phyloP scores from a whole-genome alignment of 2,113 vertebrate genomes.

The Calidris pugnax region DNA sequence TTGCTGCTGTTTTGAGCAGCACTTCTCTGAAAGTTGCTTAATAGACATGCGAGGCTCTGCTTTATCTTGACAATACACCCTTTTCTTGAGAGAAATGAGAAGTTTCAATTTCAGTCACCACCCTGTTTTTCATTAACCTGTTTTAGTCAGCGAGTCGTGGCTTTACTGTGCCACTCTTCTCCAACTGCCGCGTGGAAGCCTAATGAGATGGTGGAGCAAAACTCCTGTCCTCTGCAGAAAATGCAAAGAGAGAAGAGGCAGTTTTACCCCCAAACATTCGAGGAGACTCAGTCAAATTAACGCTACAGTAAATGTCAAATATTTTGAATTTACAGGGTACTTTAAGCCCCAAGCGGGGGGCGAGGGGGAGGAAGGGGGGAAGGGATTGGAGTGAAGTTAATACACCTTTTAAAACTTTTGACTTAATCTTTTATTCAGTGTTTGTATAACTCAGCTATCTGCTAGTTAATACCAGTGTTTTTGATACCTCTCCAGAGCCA shows the following conservation, averaged over 20 bases:
- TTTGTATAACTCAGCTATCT: conserved; percentile 64
- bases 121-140: conserved; percentile 62
- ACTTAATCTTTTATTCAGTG: conserved; percentile 42
- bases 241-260: background rate
- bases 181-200: background rate
- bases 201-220: background rate
- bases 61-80: conserved; percentile 7
- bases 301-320: background rate
- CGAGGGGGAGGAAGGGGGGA: too few relatives aligned
- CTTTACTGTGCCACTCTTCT: conserved; percentile 13
- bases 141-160: conserved; percentile 46
- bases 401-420: conserved; percentile 44
- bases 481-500: conserved; percentile 63
- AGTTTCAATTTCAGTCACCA: conserved; percentile 61
- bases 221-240: conserved; percentile 20
- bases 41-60: background rate
- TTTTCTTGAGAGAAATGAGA: conserved; percentile 58
- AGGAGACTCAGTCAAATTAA: background rate
- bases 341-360: background rate
- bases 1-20: background rate
- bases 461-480: conserved; percentile 56
- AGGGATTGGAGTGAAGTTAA: background rate
- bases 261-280: background rate
- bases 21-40: conserved; percentile 15
- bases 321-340: background rate